Base-by-base conservation (phyloP, 1,140 invertebrate genomes). In the Drosophila guanche region DNA sequence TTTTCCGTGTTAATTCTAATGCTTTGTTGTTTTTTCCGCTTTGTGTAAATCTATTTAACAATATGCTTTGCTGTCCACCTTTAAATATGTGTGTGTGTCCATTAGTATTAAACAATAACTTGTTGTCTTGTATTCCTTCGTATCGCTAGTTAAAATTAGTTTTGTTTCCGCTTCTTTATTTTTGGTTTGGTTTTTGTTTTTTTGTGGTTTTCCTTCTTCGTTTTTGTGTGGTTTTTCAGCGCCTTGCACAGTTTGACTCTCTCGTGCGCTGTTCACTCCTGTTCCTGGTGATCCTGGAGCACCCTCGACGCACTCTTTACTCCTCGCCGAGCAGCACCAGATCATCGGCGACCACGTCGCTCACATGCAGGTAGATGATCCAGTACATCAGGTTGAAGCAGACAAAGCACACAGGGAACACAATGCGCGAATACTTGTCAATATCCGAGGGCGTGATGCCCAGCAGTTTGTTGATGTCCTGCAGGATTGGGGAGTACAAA, bases 361-460 rank as follows among this genome's bases (percentile, higher is more conserved):
- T 98, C 90, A 98, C 98, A 94, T 98, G 97, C 74, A 98, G 93
- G 90, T 98, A 98, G 83, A 98, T 98, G 91, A 98, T 98, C 97
- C 97, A 99, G 92, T 99, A 98, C 97, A 98, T 98, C 53, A 98
- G 94, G 92, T 99, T 98, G 94, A 99, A 99, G 92, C 97, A 98
- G 70, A 98, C 96, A 93, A 99, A 99, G 93, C 97, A 98, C 48
- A 99, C 97, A 5, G 97, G 97, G 92, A 98, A 98, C 81, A 98
- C 96, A 92, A 98, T 98, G 85, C 97, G 94, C 37, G 97, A 98
- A 91, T 98, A 98, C 92, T 98, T 99, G 94, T 99, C 97, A 92
- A 99, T 98, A 93, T 98, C 97, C 89, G 96, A 97, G 47, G 97
- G 97, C 70, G 97, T 98, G 60, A 97, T 97, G 85, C 97, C 96